A percentile compares a stretch with the other conserved stretches of the same genome.
Conservation (phyloP, 2,888 invertebrate species). For the Argynnis bischoffii region DNA sequence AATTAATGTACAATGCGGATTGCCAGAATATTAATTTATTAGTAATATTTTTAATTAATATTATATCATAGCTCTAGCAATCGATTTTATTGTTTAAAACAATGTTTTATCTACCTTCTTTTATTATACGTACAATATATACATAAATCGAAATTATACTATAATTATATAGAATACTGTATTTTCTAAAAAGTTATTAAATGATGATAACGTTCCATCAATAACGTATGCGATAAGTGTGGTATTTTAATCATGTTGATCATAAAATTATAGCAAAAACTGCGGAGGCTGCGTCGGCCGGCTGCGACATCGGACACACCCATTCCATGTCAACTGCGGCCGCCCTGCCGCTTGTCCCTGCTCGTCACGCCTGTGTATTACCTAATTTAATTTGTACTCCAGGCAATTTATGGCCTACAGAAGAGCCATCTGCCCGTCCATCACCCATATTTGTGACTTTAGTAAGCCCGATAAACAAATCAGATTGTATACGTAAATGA, state of each 20-base stretch:
- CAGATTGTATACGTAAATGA: slow-evolving; percentile 19
- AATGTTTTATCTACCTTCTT: too few relatives aligned
- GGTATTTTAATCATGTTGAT: slow-evolving; percentile 39
- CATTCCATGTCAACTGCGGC: slow-evolving; percentile 74
- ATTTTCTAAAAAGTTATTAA: too few relatives aligned
- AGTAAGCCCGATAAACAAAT: slow-evolving; percentile 28
- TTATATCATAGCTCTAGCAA: background rate
- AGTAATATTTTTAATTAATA: background rate
- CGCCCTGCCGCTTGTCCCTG: slow-evolving; percentile 67
- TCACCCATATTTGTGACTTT: slow-evolving; percentile 53
- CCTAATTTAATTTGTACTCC: slow-evolving; percentile 81
- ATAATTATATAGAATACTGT: too few relatives aligned
- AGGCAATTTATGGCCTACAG: slow-evolving; percentile 75
- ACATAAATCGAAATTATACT: too few relatives aligned
- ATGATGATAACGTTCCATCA: too few relatives aligned
- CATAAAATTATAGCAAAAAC: slow-evolving; percentile 49
- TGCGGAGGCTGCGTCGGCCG: slow-evolving; percentile 47
- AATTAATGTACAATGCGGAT: slow-evolving; percentile 41
- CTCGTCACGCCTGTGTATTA: slow-evolving; percentile 79
- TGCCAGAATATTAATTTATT: slow-evolving; percentile 6
- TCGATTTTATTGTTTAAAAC: too few relatives aligned
- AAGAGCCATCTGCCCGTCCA: slow-evolving; percentile 69
- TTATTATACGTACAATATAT: too few relatives aligned
- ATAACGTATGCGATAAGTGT: too few relatives aligned
- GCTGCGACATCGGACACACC: slow-evolving; percentile 64